Conservation (phyloP, 64 coral and sea anemone species). For the Astreopora myriophthalma region DNA sequence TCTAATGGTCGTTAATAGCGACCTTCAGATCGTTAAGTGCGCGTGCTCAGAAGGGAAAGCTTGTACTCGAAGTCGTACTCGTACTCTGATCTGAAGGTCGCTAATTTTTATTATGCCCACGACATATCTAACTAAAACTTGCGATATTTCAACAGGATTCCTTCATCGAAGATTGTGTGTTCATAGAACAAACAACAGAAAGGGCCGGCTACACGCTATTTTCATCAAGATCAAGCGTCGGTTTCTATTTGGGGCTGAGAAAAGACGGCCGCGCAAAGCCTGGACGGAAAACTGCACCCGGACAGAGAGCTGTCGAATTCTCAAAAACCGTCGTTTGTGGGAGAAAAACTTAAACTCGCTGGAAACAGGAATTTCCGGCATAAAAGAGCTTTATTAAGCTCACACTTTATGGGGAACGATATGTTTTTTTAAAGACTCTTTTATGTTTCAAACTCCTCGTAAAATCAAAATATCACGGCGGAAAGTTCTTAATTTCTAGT, state of each 20-base stretch:
- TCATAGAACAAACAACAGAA: constrained; percentile 3
- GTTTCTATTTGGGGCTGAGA: constrained; percentile 33
- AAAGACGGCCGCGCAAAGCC: constrained; percentile 34
- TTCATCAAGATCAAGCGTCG: not conserved
- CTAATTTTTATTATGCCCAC: too few species aligned
- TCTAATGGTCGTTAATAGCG: too few species aligned
- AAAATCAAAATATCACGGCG: too few species aligned
- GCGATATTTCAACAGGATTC: constrained; percentile 2
- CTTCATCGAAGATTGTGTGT: constrained; percentile 24
- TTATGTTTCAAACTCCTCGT: too few species aligned
- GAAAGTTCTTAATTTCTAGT: too few species aligned
- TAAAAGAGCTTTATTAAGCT: too few species aligned
- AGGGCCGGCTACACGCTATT: constrained; percentile 13
- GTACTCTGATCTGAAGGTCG: too few species aligned
- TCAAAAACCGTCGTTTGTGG: not conserved
- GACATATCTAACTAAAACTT: not conserved
- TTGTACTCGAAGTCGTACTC: too few species aligned
- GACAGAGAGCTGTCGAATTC: constrained; percentile 40
- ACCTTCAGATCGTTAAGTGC: too few species aligned
- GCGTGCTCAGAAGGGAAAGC: too few species aligned
- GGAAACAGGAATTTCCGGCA: not conserved
- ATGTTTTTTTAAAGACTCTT: too few species aligned
- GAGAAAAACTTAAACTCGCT: not conserved
- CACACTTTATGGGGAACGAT: too few species aligned
- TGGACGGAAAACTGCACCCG: constrained; percentile 23